These are phyloP conservation scores for Gopherus evgoodei DNA, from an alignment of 2,113 vertebrate genomes.

Conservation along the genomic window DNA sequence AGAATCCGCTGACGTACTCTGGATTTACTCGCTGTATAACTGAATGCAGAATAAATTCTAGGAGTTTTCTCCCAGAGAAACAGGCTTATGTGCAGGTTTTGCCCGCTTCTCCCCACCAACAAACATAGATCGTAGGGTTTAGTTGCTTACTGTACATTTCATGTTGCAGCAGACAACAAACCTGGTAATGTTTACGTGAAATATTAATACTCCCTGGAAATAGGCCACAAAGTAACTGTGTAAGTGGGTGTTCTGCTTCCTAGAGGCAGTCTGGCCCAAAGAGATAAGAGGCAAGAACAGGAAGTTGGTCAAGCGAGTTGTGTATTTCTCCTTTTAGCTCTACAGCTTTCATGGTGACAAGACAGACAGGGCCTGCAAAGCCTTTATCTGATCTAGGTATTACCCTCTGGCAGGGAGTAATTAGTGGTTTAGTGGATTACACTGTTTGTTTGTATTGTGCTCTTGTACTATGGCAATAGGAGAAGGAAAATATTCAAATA, in stretches of 20 bases:
- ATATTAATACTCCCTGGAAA: not conserved
- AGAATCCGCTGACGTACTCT: not conserved
- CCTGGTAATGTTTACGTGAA: rapidly evolving
- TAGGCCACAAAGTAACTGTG: not conserved
- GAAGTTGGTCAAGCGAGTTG: not conserved
- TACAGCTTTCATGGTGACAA: not conserved
- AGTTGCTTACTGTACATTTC: not conserved
- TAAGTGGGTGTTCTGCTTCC: slow-evolving; percentile 37
- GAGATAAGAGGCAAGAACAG: slow-evolving; percentile 29
- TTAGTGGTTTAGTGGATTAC: not conserved
- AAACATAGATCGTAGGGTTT: not conserved
- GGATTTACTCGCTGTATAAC: not conserved
- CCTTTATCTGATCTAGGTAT: not conserved
- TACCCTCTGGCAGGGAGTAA: not conserved
- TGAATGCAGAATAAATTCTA: not conserved
- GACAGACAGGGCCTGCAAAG: not conserved
- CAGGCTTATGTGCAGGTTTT: not conserved
- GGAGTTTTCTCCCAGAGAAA: not conserved
- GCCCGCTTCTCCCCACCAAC: not conserved
- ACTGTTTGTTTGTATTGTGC: too few relatives aligned
- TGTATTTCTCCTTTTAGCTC: not conserved
- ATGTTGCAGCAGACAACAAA: rapidly evolving
- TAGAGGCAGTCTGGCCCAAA: not conserved
- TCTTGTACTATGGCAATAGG: not conserved
- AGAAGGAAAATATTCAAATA: not conserved